Conservation (phyloP, 2,113 vertebrate species). For the Plotosus lineatus region DNA sequence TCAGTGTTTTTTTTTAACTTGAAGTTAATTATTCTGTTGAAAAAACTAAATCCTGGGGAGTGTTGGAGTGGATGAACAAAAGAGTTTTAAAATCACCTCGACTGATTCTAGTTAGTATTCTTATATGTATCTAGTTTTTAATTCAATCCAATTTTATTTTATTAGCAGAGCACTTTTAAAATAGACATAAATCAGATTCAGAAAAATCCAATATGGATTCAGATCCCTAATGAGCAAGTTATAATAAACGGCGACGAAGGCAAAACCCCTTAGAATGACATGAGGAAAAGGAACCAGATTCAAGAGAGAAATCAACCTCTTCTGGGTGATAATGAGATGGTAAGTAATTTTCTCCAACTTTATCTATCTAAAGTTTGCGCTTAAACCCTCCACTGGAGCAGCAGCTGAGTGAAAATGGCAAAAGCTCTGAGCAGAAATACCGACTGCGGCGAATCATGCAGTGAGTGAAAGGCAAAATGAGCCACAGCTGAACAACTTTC, state of each 20-base stretch:
- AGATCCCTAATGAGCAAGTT: not conserved
- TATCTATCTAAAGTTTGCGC: not conserved
- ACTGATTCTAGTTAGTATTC: not conserved
- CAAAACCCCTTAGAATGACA: not conserved
- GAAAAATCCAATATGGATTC: not conserved
- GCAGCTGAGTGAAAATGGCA: not conserved
- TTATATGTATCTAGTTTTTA: not conserved
- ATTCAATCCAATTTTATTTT: not conserved
- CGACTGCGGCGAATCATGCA: not conserved
- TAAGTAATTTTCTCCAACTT: not conserved
- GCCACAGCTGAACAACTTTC: not conserved
- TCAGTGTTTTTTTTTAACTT: no score
- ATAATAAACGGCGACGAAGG: not conserved
- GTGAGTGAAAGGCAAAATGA: not conserved
- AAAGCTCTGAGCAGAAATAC: not conserved
- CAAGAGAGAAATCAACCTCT: not conserved
- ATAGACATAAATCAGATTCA: not conserved
- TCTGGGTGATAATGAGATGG: not conserved
- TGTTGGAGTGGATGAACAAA: no score
- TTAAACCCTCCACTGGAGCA: not conserved
- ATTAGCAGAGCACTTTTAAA: not conserved
- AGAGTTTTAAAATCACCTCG: no score
- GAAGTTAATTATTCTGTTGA: no score
- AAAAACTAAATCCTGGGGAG: no score
- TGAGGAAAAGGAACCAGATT: not conserved